Percentiles rank a stretch among this genome's conserved stretches.
phyloP scores from a whole-genome alignment of 2,113 vertebrate genomes.

The Climacteris rufus region DNA sequence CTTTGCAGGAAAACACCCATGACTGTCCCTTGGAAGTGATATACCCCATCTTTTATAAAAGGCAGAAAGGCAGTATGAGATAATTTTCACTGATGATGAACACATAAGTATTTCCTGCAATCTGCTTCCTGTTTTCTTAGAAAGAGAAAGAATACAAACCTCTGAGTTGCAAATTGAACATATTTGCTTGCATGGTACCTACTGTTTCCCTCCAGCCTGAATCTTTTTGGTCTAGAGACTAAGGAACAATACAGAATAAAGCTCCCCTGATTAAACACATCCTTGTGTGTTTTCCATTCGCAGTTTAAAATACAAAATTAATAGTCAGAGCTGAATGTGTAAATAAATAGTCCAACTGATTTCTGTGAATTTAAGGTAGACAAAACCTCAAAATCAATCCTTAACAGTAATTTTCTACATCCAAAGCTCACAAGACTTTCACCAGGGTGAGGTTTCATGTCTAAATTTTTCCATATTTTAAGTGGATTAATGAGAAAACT shows the following conservation, averaged over 20 bases:
- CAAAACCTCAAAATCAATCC: not conserved
- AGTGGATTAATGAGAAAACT: not conserved
- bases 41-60: not conserved
- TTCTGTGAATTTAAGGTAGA: not conserved
- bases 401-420: not conserved
- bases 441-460: not conserved
- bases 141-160: not conserved
- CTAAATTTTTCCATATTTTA: not conserved
- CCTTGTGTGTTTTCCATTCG: not conserved
- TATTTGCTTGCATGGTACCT: not conserved
- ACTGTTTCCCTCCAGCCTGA: not conserved
- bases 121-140: not conserved
- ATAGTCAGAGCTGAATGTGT: not conserved
- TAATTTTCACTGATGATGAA: not conserved
- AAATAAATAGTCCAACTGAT: not conserved
- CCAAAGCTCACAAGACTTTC: not conserved
- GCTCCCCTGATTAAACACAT: not conserved
- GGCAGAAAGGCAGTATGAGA: not conserved
- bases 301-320: not conserved
- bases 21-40: not conserved
- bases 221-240: not conserved
- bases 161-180: not conserved
- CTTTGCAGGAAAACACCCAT: not conserved
- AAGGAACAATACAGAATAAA: not conserved
- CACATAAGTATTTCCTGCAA: not conserved